Evolutionary conservation across 37 sponge, comb jelly and placozoan species (phyloP), one percentile per base, ranked within the genome.

Genomic region (Axinella damicornis): DNA sequence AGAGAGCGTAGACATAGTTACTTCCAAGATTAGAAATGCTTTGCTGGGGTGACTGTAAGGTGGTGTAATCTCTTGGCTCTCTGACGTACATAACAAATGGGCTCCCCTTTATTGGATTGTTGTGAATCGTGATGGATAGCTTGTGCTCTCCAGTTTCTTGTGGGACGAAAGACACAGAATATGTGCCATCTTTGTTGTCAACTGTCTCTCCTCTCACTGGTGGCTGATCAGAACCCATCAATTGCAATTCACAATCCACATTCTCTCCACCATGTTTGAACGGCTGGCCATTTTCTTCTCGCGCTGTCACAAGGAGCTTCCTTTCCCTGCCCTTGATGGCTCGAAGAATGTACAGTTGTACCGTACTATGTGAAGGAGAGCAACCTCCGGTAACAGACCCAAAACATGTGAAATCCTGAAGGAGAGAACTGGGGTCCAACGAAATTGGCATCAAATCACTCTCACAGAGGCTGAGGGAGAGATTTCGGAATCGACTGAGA

Each of bases 181-280:
- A 74, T 2, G 75, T 83, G 1, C 84, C 84, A 73, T 83, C 66
- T 11, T 32, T n/a, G 17, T 65, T 62, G 46, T 83, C 66, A 21
- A 20, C 39, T 11, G 57, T 28, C 19, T 65, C 28, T 18, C 60
- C 70, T 2, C 1, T n/a, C 2, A 69, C 37, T 20, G 24, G 56
- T n/a, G 40, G 24, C 0, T 70, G 41, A 12, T 11, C 15, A 2
- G 71, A 53, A 18, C 82, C 82, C 0, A 36, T 57, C 32, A 58
- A 25, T 5, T 20, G 21, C 0, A 81, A 25, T 2, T 15, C 16
- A 21, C 39, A 60, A 32, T 69, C 13, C 59, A 81, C 82, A 28
- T 5, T 31, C 13, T 56, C 82, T 11, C 71, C 82, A 22, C 71
- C 71, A 37, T 70, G 38, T 19, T 32, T 34, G 56, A 34, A 68